Percentiles rank a stretch among this genome's conserved stretches.
These are phyloP conservation scores for Drosophila peninsularis DNA, from an alignment of 2,888 invertebrate genomes.

Conservation along the genomic window DNA sequence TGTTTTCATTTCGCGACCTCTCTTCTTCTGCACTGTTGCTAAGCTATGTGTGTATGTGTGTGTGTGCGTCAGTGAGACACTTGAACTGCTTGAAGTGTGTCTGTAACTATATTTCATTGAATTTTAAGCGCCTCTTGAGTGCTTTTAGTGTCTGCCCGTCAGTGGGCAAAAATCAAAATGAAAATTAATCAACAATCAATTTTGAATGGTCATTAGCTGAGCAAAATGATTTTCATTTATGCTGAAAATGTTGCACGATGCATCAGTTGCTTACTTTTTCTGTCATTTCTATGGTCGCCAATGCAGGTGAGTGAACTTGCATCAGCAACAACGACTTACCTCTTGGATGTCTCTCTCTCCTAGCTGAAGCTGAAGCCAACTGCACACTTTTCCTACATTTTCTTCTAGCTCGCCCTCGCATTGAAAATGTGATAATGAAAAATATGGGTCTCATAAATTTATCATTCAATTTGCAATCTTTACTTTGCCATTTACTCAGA, in stretches of 20 bases:
- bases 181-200: slow-evolving; percentile 3
- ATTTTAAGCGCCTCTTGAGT: slow-evolving; percentile 38
- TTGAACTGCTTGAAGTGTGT: slow-evolving; percentile 43
- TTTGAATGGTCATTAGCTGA: background rate
- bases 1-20: slow-evolving; percentile 9
- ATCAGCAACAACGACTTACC: slow-evolving; percentile 5
- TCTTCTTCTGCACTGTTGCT: slow-evolving; percentile 33
- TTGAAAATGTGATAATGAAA: background rate
- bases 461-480: background rate
- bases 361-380: slow-evolving; percentile 27
- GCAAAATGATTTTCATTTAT: no score
- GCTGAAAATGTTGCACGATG: slow-evolving; percentile 5
- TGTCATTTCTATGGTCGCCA: slow-evolving; percentile 54
- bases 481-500: background rate
- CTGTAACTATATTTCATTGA: slow-evolving; percentile 37
- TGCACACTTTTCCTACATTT: slow-evolving; percentile 37
- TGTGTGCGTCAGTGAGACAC: slow-evolving; percentile 34
- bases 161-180: background rate
- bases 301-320: slow-evolving; percentile 65
- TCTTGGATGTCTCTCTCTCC: slow-evolving; percentile 9
- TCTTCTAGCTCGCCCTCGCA: slow-evolving; percentile 1
- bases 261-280: slow-evolving; percentile 11
- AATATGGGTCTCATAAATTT: background rate
- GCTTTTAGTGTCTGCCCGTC: slow-evolving; percentile 11
- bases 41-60: slow-evolving; percentile 34